Evolutionary conservation across 1,140 invertebrate genomes (phyloP), one percentile per base, ranked within the genome.

Genomic region (Muscidifurax raptorellus): DNA sequence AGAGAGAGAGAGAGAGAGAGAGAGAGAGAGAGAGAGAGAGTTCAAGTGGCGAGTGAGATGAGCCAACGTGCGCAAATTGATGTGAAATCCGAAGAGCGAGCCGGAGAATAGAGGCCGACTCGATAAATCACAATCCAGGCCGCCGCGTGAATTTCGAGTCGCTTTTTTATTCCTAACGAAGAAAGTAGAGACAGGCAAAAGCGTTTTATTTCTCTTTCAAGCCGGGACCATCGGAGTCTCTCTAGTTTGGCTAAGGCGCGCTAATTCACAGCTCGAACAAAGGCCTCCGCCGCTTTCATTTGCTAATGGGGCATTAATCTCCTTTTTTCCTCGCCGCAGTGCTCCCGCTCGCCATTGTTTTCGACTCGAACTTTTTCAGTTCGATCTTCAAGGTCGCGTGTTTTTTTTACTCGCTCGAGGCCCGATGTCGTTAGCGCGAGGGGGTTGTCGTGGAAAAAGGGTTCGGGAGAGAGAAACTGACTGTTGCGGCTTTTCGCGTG

Each of bases 1-100:
- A 66, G 64, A 66, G 64, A 71, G 67, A 71, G 67, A 71, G 67
- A 71, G 67, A 71, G 67, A 71, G 67, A 71, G 67, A 71, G 67
- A 72, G 69, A 72, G 71, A 74, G 71, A 44, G 71, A 40, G 71
- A 74, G 71, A 40, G 32, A n/a, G 52, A n/a, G 74, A 82, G 75
- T 82, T 85, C 79, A 64, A 85, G 83, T 71, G 44, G 78, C 59
- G 15, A 40, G 7, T 30, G n/a, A 13, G 40, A 28, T 18, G 75
- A 78, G 76, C 69, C 69, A 76, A 86, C 81, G 81, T 83, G 85
- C 44, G 76, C 78, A 83, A 86, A 86, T 83, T 83, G 69, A 86
- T 80, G 80, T 32, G 47, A 74, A 78, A 82, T 77, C 44, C 64
- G 40, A 80, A 72, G 74, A 64, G 22, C 13, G 69, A 15, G 36